Base-by-base conservation (phyloP, 2,113 vertebrate genomes). In the Apteryx mantelli region DNA sequence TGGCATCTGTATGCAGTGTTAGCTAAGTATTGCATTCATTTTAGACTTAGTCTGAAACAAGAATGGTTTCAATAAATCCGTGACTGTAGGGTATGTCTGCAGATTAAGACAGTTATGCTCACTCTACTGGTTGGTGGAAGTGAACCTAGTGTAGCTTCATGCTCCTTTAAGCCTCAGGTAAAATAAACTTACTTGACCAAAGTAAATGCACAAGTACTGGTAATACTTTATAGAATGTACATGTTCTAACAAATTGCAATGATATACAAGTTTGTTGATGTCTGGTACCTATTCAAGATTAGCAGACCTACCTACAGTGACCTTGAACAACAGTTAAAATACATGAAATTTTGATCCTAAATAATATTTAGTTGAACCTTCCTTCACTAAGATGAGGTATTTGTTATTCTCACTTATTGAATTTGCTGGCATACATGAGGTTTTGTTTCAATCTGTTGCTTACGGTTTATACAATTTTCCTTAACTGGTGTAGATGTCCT, bases 401-500 rank as follows among this genome's bases (percentile, higher is more conserved):
- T 1, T 10, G 5, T n/a, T 73, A 52, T 76, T 76, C 21, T 60
- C 63, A 22, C 5, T 82, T 87, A 74, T 65, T 77, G 10, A 64
- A 85, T 22, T 36, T 88, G 58, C 17, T n/a, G 85, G 76, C 89
- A 66, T 46, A 50, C 5, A 40, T 3, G 11, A 81, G 30, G 1
- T 8, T 88, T 78, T 89, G 25, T 36, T 85, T 96, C 90, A 70
- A 88, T 91, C 65, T 34, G 1, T 55, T 91, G 9, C 34, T 95
- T 76, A 20, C 28, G 26, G n/a, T 30, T 95, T 93, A 86, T 55
- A 28, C 55, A 32, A 3, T 66, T 97, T 95, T 77, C 46, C 64
- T 61, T 70, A 65, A 9, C 24, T 80, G 78, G 19, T 20, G 3
- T 71, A 82, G 52, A 52, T 53, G 5, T 71, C 84, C 26, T 36